These are phyloP conservation scores for Cnemophilus loriae DNA, from an alignment of 2,113 vertebrate genomes.

Conservation along the genomic window DNA sequence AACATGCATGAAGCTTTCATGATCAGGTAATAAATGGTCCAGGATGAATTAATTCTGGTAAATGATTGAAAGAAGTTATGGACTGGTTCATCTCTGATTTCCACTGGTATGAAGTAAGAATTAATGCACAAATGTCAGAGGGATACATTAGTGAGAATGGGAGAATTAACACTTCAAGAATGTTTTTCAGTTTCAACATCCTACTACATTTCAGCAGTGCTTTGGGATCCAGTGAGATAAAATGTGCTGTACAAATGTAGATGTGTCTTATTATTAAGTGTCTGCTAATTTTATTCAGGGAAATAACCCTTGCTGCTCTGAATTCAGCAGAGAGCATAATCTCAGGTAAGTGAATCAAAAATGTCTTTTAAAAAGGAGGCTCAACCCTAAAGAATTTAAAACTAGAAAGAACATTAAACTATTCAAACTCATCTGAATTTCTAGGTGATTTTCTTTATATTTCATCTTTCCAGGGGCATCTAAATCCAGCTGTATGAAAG, in stretches of 20 bases:
- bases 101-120: background rate
- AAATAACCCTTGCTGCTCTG: conserved; percentile 21
- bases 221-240: background rate
- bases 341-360: conserved; percentile 36
- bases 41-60: background rate
- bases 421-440: background rate
- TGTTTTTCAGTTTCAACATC: background rate
- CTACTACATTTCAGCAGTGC: background rate
- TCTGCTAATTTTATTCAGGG: conserved; percentile 43
- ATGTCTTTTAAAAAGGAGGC: background rate
- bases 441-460: background rate
- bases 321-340: conserved; percentile 5
- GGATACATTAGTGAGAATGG: background rate
- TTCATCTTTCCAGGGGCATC: background rate
- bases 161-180: background rate
- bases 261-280: background rate
- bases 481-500: background rate
- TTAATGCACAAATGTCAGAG: background rate
- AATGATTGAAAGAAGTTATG: background rate
- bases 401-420: background rate
- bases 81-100: background rate
- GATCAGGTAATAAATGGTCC: background rate
- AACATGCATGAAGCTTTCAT: background rate
- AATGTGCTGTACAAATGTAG: background rate
- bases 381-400: conserved; percentile 2